These are phyloP conservation scores for Sebastes wilsoni DNA, from an alignment of 2,797 vertebrate species.

Conservation along the genomic window DNA sequence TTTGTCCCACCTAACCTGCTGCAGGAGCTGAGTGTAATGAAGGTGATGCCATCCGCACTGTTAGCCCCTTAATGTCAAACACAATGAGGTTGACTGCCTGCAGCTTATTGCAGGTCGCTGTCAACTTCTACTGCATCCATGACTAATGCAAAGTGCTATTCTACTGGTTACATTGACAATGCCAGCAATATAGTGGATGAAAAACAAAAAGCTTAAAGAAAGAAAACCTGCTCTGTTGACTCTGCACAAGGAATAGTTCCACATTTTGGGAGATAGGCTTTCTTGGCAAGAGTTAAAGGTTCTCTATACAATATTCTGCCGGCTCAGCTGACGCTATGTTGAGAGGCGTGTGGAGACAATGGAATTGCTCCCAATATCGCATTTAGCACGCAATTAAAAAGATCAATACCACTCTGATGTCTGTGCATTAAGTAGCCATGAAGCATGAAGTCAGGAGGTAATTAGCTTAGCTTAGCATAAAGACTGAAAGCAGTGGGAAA, in stretches of 20 bases:
- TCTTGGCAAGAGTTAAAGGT: background rate
- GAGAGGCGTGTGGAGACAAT: no score
- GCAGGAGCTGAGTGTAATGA: slow-evolving; percentile 24
- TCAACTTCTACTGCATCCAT: background rate
- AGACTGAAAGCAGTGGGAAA: background rate
- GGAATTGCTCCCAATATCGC: no score
- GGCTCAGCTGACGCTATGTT: no score
- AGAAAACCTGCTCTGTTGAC: background rate
- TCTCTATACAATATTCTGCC: no score
- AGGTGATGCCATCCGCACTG: slow-evolving; percentile 1
- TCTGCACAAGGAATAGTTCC: background rate
- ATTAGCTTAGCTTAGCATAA: background rate
- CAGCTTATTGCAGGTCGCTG: background rate
- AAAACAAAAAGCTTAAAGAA: background rate
- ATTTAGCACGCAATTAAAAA: background rate
- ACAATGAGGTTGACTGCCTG: slow-evolving; percentile 8
- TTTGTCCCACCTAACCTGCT: slow-evolving; percentile 20
- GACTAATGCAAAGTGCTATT: background rate
- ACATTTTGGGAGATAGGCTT: background rate
- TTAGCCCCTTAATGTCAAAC: slow-evolving; percentile 37
- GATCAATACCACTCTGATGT: background rate
- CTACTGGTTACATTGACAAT: background rate
- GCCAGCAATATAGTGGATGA: background rate
- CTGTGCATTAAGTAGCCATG: background rate
- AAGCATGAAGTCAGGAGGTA: background rate